Conservation (phyloP, 2,113 vertebrate genomes). For the Thunnus thynnus region DNA sequence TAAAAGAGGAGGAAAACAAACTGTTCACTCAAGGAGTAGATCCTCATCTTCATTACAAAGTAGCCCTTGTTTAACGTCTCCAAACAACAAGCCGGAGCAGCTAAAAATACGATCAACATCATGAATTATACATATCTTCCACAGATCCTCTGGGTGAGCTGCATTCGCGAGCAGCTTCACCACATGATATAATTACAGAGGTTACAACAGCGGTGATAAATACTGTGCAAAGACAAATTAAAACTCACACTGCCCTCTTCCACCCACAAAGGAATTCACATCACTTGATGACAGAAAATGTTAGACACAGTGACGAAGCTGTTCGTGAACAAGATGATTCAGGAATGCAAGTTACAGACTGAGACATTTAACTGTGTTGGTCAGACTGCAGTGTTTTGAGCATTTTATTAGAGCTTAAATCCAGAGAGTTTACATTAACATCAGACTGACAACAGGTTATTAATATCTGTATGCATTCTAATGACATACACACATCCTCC, state of each 20-base stretch:
- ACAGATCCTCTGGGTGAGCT: slow-evolving; percentile 64
- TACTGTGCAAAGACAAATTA: slow-evolving; percentile 60
- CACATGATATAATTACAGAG: slow-evolving; percentile 68
- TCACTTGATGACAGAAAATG: background rate
- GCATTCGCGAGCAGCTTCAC: slow-evolving; percentile 34
- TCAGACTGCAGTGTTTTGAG: slow-evolving; percentile 30
- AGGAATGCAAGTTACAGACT: slow-evolving; percentile 22
- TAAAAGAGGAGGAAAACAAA: slow-evolving; percentile 57
- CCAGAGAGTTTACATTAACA: slow-evolving; percentile 7
- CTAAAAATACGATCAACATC: slow-evolving; percentile 75
- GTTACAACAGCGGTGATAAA: slow-evolving; percentile 60
- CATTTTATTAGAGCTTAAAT: slow-evolving; percentile 16
- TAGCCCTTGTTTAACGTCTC: slow-evolving; percentile 60
- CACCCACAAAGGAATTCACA: slow-evolving; percentile 47
- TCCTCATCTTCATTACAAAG: slow-evolving; percentile 67
- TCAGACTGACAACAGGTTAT: background rate
- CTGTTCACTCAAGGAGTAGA: slow-evolving; percentile 41
- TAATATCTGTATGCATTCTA: background rate
- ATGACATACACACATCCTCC: background rate
- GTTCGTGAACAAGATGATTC: slow-evolving; percentile 18
- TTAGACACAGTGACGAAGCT: slow-evolving; percentile 18
- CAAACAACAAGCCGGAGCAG: slow-evolving; percentile 61
- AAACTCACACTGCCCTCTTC: slow-evolving; percentile 45
- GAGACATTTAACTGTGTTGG: slow-evolving; percentile 7
- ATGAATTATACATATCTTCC: slow-evolving; percentile 78